Evolutionary conservation across 2,797 vertebrate genomes (phyloP).

Genomic region (Pyrocephalus nanus): DNA sequence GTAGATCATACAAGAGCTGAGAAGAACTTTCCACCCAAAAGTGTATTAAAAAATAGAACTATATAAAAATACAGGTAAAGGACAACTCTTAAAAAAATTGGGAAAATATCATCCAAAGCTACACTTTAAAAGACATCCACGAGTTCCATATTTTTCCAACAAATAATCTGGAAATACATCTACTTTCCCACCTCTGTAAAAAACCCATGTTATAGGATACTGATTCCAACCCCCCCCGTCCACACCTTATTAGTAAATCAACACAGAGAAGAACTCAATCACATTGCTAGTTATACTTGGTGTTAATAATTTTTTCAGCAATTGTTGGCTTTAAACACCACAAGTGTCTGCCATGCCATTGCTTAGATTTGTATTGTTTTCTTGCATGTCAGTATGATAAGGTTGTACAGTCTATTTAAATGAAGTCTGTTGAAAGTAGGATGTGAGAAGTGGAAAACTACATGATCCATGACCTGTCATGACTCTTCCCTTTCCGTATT

Average conservation of each 20-base stretch:
- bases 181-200: background rate
- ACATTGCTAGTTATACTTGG: background rate
- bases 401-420: background rate
- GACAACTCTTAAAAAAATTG: background rate
- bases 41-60: background rate
- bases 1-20: background rate
- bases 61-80: background rate
- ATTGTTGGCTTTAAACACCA: background rate
- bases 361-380: background rate
- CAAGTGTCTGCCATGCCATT: background rate
- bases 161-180: background rate
- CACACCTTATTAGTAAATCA: background rate
- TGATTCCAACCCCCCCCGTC: background rate
- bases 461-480: background rate
- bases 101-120: background rate
- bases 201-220: background rate
- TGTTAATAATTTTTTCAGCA: background rate
- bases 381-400: fast-evolving
- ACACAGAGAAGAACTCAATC: background rate
- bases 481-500: background rate
- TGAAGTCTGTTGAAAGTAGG: background rate
- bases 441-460: background rate
- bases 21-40: background rate
- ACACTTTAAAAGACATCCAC: background rate
- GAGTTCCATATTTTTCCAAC: background rate